phyloP scores from a whole-genome alignment of 2,113 vertebrate genomes.

The Laticauda laticaudata region DNA sequence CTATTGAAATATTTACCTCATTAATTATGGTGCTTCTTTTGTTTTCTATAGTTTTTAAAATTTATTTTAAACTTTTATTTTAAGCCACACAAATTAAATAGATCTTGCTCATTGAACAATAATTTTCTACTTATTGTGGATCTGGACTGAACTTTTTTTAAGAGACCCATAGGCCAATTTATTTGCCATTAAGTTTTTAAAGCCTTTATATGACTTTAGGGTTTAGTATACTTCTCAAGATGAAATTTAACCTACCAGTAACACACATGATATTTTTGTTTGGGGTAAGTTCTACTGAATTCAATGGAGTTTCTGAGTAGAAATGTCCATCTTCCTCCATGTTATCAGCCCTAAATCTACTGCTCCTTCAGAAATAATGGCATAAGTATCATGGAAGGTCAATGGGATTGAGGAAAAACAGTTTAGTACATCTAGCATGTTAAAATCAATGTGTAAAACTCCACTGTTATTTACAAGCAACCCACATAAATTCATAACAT shows the following conservation, averaged over 20 bases:
- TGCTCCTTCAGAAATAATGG: neutral
- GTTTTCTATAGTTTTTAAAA: neutral
- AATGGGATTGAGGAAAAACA: neutral
- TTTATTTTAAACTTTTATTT: neutral
- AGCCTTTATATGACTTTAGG: neutral
- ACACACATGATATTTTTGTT: neutral
- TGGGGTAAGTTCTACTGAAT: neutral
- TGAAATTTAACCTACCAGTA: neutral
- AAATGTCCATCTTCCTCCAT: neutral
- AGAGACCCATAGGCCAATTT: neutral
- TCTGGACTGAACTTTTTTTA: neutral
- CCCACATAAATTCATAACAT: neutral
- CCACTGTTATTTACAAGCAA: constrained; percentile 20
- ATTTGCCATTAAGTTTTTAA: neutral
- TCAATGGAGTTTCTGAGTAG: neutral
- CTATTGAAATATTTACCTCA: neutral
- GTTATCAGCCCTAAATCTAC: accelerated
- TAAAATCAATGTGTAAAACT: constrained; percentile 31
- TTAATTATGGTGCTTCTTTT: neutral
- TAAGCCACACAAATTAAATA: neutral
- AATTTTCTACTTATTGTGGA: neutral
- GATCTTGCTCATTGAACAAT: neutral
- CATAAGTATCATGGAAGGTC: constrained; percentile 10
- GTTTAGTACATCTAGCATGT: constrained; percentile 22
- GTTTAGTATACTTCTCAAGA: neutral